Base-by-base conservation (phyloP, 2,113 vertebrate genomes). In the Kryptolebias marmoratus region DNA sequence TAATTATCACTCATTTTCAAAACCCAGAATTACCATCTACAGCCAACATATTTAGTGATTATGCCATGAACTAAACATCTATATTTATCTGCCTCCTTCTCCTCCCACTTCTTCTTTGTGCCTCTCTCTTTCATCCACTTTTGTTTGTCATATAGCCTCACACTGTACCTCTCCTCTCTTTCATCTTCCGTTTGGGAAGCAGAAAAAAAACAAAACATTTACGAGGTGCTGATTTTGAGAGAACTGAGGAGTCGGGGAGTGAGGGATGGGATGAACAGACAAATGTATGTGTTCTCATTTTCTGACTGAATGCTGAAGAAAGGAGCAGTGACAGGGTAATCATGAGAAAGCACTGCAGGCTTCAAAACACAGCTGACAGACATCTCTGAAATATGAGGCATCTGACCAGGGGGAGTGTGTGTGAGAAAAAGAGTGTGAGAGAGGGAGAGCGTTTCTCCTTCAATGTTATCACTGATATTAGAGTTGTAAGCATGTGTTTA, bases 271-370 rank as follows among this genome's bases (percentile, higher is more conserved):
- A 82, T 76, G 74, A 83, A 59, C 48, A 62, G 74, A 80, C 62
- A 82, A 82, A 89, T 72, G 70, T 65, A 73, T 71, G 64, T 69
- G 64, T 80, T 88, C 82, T 75, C 55, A 63, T 80, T 79, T 83
- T 68, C 70, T 77, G 69, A 91, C 70, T 86, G 81, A 89, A 89
- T 64, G 73, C 71, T 60, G 75, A 87, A 73, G 80, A 85, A 84
- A 86, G 63, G 42, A 76, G 59, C 77, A 64, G 79, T 88, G 86
- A 88, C 80, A 84, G 87, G 45, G 72, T 89, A 91, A 90, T 93
- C 85, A 90, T 63, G 68, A 78, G 85, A 79, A 80, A 88, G 79
- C 75, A 77, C 78, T 31, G 70, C 64, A 42, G 59, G 60, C 87
- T 75, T 82, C 69, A 81, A 69, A 82, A 77, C 61, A 68, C 62